These are phyloP conservation scores for Cyprinella venusta DNA, from an alignment of 2,797 vertebrate genomes.

Conservation along the genomic window DNA sequence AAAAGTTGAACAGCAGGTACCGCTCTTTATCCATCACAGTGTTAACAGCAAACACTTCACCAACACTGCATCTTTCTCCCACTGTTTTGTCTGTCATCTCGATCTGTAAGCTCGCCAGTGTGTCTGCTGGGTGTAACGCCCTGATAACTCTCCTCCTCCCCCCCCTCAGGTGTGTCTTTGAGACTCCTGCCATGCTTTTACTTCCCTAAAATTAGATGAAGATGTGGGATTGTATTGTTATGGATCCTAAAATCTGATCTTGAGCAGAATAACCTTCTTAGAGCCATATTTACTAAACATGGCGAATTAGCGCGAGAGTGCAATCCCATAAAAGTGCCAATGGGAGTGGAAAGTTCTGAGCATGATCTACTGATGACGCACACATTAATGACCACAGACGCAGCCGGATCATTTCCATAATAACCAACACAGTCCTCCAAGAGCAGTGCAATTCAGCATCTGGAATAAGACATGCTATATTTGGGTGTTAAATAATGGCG, in stretches of 20 bases:
- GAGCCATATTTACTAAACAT: too few relatives aligned
- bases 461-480: too few relatives aligned
- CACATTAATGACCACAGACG: too few relatives aligned
- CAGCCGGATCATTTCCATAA: too few relatives aligned
- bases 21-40: not conserved
- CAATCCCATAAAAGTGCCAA: too few relatives aligned
- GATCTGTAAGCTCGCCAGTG: constrained; percentile 50
- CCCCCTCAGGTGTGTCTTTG: constrained; percentile 9
- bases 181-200: not conserved
- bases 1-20: constrained; percentile 93
- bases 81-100: constrained; percentile 53
- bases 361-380: too few relatives aligned
- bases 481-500: too few relatives aligned
- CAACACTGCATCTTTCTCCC: constrained; percentile 58
- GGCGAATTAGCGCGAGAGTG: too few relatives aligned
- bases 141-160: constrained; percentile 9
- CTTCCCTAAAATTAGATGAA: not conserved
- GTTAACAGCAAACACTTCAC: constrained; percentile 52
- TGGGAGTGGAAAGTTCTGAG: too few relatives aligned
- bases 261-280: not conserved
- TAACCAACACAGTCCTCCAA: too few relatives aligned
- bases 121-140: constrained; percentile 47
- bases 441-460: too few relatives aligned
- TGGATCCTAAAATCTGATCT: not conserved
- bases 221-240: not conserved